Evolutionary conservation across 2,113 vertebrate species (phyloP), one percentile per base, ranked within the genome.

Genomic region (Notechis scutatus): DNA sequence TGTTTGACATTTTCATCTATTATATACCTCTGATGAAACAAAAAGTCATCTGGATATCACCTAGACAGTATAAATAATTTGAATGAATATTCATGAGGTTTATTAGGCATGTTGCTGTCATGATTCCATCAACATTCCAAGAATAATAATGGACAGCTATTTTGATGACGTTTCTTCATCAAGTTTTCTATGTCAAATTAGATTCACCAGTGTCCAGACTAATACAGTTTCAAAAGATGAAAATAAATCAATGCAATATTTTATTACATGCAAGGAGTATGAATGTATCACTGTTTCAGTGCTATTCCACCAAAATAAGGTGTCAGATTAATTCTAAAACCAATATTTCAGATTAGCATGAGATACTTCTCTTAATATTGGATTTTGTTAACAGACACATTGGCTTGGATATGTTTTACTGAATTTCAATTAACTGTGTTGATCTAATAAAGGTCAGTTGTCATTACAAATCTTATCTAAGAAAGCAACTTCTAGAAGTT

Each of bases 11-110:
- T 92, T 74, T 89, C 87, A 18, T 95, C 88, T 96, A 91, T 57
- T 15, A 18, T 92, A 24, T 90, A 90, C 61, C 52, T 91, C 91
- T 39, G 24, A 92, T 74, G 81, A 92, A 5, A 57, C 90, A 86
- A 95, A 96, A 52, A 93, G 93, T 96, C 92, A 52, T 86, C 96
- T 69, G 93, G 94, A 97, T 97, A 96, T 96, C 95, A 96, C 92
- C 74, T 3, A 88, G n/a, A 92, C 94, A 93, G 88, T 91, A 91
- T 90, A 94, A 94, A 85, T 94, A 86, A 61, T 85, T 39, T 34
- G 45, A 91, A 96, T 97, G 96, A 97, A 97, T 98, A 98, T 97
- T 97, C 97, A 97, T 97, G 52, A 69, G 90, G 91, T 92, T 23
- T 90, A 64, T 59, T 93, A 90, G 95, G 91, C 94, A 92, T 90